These are phyloP conservation scores for Anolis apletophallus DNA, from an alignment of 2,797 vertebrate species.

Conservation along the genomic window DNA sequence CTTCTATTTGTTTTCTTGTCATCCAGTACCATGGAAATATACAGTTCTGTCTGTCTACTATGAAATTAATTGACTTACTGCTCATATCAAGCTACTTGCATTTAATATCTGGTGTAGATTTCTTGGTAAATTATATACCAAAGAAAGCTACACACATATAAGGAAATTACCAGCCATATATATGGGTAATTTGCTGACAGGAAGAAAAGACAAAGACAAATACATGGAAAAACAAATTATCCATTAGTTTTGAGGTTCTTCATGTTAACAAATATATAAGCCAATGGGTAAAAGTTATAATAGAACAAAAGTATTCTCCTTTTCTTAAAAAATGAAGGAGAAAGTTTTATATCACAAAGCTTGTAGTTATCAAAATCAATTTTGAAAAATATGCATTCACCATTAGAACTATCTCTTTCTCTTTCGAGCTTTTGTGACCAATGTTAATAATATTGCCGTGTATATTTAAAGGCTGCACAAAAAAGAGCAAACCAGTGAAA, in stretches of 20 bases:
- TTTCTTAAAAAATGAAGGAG: background rate
- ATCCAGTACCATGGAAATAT: background rate
- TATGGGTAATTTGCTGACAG: background rate
- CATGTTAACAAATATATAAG: background rate
- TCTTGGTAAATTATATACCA: background rate
- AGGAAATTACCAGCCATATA: background rate
- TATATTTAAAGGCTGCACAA: constrained; percentile 64
- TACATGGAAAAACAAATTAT: background rate
- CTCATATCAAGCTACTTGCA: background rate
- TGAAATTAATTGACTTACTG: background rate
- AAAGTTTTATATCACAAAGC: constrained; percentile 10
- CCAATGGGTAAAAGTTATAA: background rate
- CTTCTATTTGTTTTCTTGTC: background rate
- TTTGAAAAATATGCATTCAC: constrained; percentile 27
- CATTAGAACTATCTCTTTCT: constrained; percentile 20
- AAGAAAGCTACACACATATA: background rate
- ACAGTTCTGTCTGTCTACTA: fast-evolving
- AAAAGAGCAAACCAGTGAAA: constrained; percentile 60
- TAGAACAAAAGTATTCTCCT: background rate
- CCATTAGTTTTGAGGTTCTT: background rate
- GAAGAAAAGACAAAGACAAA: background rate
- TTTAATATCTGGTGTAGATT: background rate
- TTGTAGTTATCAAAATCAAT: constrained; percentile 11
- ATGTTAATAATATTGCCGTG: constrained; percentile 52
- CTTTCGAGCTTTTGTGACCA: constrained; percentile 34